Conservation (phyloP, 2,888 invertebrate genomes). For the Caenorhabditis sp. region DNA sequence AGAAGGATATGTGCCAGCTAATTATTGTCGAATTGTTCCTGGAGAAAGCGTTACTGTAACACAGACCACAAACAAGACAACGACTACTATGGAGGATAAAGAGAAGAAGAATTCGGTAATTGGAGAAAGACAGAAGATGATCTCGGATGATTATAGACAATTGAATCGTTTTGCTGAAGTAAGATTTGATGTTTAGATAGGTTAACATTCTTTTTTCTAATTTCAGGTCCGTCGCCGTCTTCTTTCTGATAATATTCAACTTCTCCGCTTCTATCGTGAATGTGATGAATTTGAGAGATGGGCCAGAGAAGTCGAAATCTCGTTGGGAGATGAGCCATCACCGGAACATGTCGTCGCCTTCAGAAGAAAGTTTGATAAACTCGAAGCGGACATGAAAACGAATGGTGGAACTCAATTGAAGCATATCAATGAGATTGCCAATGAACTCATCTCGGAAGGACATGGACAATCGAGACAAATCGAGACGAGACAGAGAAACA, state of each 20-base stretch:
- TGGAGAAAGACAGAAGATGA: slow-evolving; percentile 63
- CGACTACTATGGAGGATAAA: slow-evolving; percentile 38
- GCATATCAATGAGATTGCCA: slow-evolving; percentile 85
- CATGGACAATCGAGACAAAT: slow-evolving; percentile 76
- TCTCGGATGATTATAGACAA: slow-evolving; percentile 56
- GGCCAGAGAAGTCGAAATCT: slow-evolving; percentile 92
- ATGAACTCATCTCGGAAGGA: slow-evolving; percentile 84
- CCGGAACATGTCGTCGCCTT: slow-evolving; percentile 90
- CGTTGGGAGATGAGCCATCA: slow-evolving; percentile 84
- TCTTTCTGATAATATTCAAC: slow-evolving; percentile 87
- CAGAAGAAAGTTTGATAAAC: slow-evolving; percentile 78
- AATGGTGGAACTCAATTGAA: slow-evolving; percentile 86
- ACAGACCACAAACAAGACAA: slow-evolving; percentile 44
- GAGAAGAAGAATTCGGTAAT: slow-evolving; percentile 49
- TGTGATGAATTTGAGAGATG: slow-evolving; percentile 96
- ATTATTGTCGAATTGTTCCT: slow-evolving; percentile 78
- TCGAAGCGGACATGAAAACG: slow-evolving; percentile 87
- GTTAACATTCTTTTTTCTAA: too few species aligned
- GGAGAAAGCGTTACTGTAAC: slow-evolving; percentile 58
- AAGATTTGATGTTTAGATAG: slow-evolving; percentile 40
- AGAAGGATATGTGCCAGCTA: slow-evolving; percentile 90
- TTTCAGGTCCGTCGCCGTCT: slow-evolving; percentile 78
- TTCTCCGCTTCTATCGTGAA: slow-evolving; percentile 86
- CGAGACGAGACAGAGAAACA: slow-evolving; percentile 75
- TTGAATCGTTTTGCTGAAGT: slow-evolving; percentile 81